phyloP scores from a whole-genome alignment of 2,888 invertebrate species.

The Luperina testacea region DNA sequence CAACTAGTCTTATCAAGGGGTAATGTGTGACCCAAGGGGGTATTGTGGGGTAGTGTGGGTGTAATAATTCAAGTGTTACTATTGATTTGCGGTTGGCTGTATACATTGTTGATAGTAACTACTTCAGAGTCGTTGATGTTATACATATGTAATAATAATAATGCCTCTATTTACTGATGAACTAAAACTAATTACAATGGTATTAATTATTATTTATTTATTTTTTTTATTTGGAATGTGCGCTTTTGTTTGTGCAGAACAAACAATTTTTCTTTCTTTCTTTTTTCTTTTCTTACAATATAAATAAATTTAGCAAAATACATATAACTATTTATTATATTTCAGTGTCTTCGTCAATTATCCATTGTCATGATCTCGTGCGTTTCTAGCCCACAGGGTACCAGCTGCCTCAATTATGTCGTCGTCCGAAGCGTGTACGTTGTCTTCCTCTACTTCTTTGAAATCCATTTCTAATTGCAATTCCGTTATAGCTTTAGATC shows the following conservation, averaged over 20 bases:
- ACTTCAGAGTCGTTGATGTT: not conserved
- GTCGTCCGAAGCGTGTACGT: not conserved
- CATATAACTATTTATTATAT: not conserved
- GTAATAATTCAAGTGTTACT: not conserved
- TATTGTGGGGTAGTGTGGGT: no score
- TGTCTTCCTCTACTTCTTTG: not conserved
- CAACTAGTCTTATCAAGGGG: not conserved
- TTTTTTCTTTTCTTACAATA: no score
- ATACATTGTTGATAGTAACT: not conserved
- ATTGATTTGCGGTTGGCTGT: not conserved
- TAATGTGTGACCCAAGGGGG: not conserved
- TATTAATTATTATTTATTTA: no score
- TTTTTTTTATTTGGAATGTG: no score
- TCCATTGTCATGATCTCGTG: not conserved
- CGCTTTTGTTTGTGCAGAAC: no score
- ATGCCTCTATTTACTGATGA: not conserved
- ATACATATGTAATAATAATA: no score
- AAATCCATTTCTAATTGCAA: not conserved
- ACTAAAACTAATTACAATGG: not conserved
- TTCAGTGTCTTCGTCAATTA: not conserved
- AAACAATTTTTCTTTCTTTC: no score
- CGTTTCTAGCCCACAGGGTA: not conserved
- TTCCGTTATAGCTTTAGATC: not conserved
- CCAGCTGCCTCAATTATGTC: no score
- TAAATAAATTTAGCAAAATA: not conserved